phyloP scores from a whole-genome alignment of 2,113 vertebrate species.

The Oryzias javanicus region DNA sequence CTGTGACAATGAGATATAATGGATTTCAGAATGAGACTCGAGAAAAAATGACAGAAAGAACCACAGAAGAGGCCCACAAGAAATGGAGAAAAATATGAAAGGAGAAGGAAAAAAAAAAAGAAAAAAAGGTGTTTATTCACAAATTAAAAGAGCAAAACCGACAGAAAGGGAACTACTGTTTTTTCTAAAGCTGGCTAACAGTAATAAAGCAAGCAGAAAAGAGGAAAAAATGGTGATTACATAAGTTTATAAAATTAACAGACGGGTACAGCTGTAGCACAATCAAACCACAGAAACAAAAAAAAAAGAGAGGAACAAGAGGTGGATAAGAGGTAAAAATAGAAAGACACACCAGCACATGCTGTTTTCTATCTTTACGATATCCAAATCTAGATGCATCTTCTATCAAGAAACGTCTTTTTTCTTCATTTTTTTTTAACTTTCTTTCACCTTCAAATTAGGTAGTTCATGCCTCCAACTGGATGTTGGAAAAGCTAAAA shows the following conservation, averaged over 20 bases:
- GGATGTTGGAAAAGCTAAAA: too few species aligned
- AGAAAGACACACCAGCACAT: constrained; percentile 38
- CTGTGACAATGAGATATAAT: constrained; percentile 94
- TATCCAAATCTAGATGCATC: constrained; percentile 31
- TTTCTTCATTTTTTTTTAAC: not conserved
- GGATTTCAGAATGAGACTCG: constrained; percentile 78
- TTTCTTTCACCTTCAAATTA: not conserved
- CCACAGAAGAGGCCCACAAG: constrained; percentile 43
- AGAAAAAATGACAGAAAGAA: constrained; percentile 41
- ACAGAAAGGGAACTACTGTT: not conserved
- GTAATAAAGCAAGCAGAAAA: constrained; percentile 13
- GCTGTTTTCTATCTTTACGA: constrained; percentile 14
- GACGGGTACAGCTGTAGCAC: constrained; percentile 13
- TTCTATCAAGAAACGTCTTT: constrained; percentile 29
- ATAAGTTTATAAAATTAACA: constrained; percentile 11
- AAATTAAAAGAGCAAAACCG: constrained; percentile 11
- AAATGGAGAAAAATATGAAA: constrained; percentile 32
- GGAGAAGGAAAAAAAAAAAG: constrained; percentile 6
- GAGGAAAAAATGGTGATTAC: constrained; percentile 13
- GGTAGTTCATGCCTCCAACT: not conserved
- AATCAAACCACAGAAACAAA: constrained; percentile 23
- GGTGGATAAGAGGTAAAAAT: constrained; percentile 32
- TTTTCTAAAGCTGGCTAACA: constrained; percentile 5
- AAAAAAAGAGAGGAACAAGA: constrained; percentile 18
- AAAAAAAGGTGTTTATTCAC: constrained; percentile 7